Conservation (phyloP, 2,888 invertebrate species). For the Dasypolia templi region DNA sequence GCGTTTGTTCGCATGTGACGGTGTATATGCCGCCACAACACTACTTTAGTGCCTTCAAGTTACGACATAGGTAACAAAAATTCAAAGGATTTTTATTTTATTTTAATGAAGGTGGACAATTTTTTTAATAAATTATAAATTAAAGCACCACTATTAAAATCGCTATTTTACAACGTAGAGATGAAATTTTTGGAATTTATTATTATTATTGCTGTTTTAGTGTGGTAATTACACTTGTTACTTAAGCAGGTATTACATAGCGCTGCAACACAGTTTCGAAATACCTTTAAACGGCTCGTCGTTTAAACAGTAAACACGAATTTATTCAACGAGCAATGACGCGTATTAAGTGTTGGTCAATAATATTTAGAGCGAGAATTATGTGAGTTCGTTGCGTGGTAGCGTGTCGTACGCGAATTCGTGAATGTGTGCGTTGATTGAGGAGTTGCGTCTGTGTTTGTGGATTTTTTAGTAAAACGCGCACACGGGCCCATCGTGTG, state of each 20-base stretch:
- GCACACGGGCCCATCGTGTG: conserved; percentile 77
- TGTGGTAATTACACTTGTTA: conserved; percentile 40
- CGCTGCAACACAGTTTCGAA: conserved; percentile 52
- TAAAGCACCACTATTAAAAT: neutral
- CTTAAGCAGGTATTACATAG: conserved; percentile 49
- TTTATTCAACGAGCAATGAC: conserved; percentile 62
- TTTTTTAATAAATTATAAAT: neutral
- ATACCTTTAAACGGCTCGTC: conserved; percentile 47
- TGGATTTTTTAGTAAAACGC: conserved; percentile 83
- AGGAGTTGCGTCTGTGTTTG: conserved; percentile 73
- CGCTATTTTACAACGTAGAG: neutral
- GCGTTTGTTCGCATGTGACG: too few relatives aligned
- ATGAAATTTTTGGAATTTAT: neutral
- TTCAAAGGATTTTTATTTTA: too few relatives aligned
- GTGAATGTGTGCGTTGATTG: conserved; percentile 73
- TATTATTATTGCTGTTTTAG: conserved; percentile 23
- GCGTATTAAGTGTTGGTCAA: conserved; percentile 60
- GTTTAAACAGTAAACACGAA: conserved; percentile 56
- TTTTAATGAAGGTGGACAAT: too few relatives aligned
- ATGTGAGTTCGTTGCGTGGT: conserved; percentile 68
- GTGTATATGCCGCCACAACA: too few relatives aligned
- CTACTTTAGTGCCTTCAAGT: neutral
- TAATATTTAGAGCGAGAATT: conserved; percentile 68
- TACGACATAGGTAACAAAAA: neutral
- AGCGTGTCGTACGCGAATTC: conserved; percentile 58